Percentiles rank a stretch among this genome's conserved stretches.
These are phyloP conservation scores for Galeopsomyia nigrocyanea DNA, from an alignment of 2,888 invertebrate genomes.

Conservation along the genomic window DNA sequence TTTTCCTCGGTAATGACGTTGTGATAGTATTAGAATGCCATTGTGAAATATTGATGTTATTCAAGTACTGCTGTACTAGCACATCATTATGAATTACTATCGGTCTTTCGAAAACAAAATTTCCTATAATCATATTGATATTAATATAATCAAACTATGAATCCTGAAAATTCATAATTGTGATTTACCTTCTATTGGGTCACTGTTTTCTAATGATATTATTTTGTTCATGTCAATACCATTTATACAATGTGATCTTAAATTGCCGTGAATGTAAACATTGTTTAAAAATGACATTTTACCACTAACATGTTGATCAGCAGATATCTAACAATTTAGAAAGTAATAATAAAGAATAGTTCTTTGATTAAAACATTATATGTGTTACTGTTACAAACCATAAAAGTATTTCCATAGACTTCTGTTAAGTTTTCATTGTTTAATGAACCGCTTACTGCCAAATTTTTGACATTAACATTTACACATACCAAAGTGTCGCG, in stretches of 20 bases:
- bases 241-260: slow-evolving; percentile 54
- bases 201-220: slow-evolving; percentile 49
- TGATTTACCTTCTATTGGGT: slow-evolving; percentile 52
- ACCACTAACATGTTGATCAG: slow-evolving; percentile 56
- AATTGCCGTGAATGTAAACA: slow-evolving; percentile 50
- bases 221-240: slow-evolving; percentile 50
- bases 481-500: slow-evolving; percentile 62
- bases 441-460: slow-evolving; percentile 57
- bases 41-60: slow-evolving; percentile 49
- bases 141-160: background rate
- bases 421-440: slow-evolving; percentile 68
- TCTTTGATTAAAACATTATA: slow-evolving; percentile 1
- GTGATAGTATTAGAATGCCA: slow-evolving; percentile 55
- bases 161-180: background rate
- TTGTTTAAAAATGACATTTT: slow-evolving; percentile 53
- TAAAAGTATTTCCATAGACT: slow-evolving; percentile 71
- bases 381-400: slow-evolving; percentile 66
- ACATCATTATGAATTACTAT: slow-evolving; percentile 51
- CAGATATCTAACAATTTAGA: slow-evolving; percentile 49
- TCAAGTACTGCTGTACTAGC: slow-evolving; percentile 50
- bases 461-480: slow-evolving; percentile 59
- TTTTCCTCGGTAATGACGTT: slow-evolving; percentile 53
- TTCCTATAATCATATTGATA: slow-evolving; percentile 49
- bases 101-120: slow-evolving; percentile 54
- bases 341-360: background rate